Evolutionary conservation across 1,140 invertebrate species (phyloP), one percentile per base, ranked within the genome.

Genomic region (Chrysopa pallens): DNA sequence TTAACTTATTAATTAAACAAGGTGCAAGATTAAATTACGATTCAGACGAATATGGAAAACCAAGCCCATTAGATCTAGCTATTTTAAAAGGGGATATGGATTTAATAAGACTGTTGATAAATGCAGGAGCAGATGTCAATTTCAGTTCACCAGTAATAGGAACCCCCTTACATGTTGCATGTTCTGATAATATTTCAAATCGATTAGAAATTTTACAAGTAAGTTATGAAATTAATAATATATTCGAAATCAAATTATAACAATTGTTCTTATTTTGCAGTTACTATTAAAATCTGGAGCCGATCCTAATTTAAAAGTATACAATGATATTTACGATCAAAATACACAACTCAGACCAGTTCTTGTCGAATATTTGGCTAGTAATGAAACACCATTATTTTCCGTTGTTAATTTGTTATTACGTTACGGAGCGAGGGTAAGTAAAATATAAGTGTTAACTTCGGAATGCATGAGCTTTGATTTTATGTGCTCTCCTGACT

Each of bases 121-220:
- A 69, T 53, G 71, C 78, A 60, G 83, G 81, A 44, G 82, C 85
- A 1, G 67, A 86, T 50, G 79, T 86, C 3, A 89, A 89, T 50
- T 75, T 79, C 6, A 78, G 76, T 8, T 85, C 83, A 9, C 80
- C 82, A 1, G 80, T 88, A 42, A 84, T 88, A 48, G 84, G 85
- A 6, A 81, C 83, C 0, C 78, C 87, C 0, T 66, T 92, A 6
- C 86, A 91, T 60, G 80, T 91, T 6, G 86, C 84, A 0, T 85
- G 84, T 56, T 80, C 84, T 1, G 84, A 89, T 52, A 80, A 78
- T 44, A 80, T 89, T 39, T 67, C 71, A 1, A 81, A 86, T 49
- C 69, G 77, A 46, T 62, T 74, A 48, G 70, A 78, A 58, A 78
- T 79, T 15, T 57, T 78, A 39, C 60, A 64, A 48, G 66, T 67